These are phyloP conservation scores for Steinernema hermaphroditum DNA, from an alignment of 2,888 invertebrate genomes.

Conservation along the genomic window DNA sequence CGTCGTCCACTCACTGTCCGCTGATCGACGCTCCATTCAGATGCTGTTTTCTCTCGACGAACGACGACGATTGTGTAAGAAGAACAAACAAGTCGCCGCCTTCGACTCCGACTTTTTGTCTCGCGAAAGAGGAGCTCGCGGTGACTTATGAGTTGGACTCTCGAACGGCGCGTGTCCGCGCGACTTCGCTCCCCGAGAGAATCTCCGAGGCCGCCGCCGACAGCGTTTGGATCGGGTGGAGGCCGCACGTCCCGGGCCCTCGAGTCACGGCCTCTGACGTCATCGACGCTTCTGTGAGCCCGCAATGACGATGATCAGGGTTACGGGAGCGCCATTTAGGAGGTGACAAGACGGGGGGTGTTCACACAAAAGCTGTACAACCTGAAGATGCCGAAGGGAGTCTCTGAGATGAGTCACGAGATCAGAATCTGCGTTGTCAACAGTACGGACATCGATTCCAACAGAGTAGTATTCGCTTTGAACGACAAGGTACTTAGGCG, in stretches of 20 bases:
- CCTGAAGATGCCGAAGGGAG: conserved; percentile 6
- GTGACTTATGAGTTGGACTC: conserved; percentile 26
- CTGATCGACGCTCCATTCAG: conserved; percentile 6
- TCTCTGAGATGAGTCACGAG: background rate
- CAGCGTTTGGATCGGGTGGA: conserved; percentile 26
- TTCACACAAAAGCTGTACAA: background rate
- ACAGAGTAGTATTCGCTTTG: background rate
- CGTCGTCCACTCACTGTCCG: background rate
- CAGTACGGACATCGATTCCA: background rate
- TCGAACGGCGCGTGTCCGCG: conserved; percentile 27
- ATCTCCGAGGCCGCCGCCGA: conserved; percentile 14
- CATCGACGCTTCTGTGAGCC: conserved; percentile 24
- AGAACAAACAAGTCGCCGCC: conserved; percentile 12
- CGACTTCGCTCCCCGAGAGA: background rate
- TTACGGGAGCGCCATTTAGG: no score
- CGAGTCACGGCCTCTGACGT: conserved; percentile 24
- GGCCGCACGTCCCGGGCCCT: background rate
- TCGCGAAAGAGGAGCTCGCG: conserved; percentile 18
- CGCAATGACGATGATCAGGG: no score
- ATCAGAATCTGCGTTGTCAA: conserved; percentile 5
- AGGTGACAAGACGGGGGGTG: background rate
- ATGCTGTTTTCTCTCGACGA: conserved; percentile 27
- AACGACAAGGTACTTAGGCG: conserved; percentile 8
- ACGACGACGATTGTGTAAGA: conserved; percentile 24
- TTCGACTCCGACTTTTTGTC: conserved; percentile 19